Base-by-base conservation (phyloP, 2,113 vertebrate species). In the Menidia beryllina region DNA sequence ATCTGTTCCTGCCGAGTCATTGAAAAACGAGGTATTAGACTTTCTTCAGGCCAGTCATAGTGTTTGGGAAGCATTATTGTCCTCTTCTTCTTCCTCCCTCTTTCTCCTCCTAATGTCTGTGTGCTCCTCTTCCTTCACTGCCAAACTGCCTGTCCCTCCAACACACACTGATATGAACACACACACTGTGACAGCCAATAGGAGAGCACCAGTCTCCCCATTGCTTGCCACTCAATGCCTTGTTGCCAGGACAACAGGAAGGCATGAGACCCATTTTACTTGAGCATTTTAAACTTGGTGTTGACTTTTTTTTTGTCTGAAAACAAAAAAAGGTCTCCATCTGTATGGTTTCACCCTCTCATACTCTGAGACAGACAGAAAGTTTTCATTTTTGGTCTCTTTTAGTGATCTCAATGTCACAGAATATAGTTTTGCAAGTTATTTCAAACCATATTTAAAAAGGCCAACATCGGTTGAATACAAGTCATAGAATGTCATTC, bases 161-260 rank as follows among this genome's bases (percentile, higher is more conserved):
- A 81, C 83, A 86, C 65, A 20, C 69, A 69, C 36, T 48, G 39
- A 45, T 19, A 45, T 2, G 5, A 17, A 45, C 41, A n/a, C 48
- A 70, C 57, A 26, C 75, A 70, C 51, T 10, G 55, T 75, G 53
- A 25, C 88, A 92, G 89, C 93, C 93, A 93, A 93, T 94, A 86
- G 83, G 85, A 90, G 64, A 80, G 73, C 83, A 84, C 90, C 84
- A 91, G 91, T 93, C 90, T 91, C 91, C 91, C 93, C 89, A 91
- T 92, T 90, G 88, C 90, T 92, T 93, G 91, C 93, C 92, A 93
- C 92, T 94, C 92, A 91, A 83, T 81, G 88, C 86, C 91, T 92
- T 92, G 93, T 94, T 93, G 89, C 92, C 90, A 92, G 89, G 93
- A 92, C 92, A 91, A 93, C 93, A 86, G 90, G 83, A 85, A 94